Conservation (phyloP, 2,888 invertebrate genomes). For the Agrypnus murinus region DNA sequence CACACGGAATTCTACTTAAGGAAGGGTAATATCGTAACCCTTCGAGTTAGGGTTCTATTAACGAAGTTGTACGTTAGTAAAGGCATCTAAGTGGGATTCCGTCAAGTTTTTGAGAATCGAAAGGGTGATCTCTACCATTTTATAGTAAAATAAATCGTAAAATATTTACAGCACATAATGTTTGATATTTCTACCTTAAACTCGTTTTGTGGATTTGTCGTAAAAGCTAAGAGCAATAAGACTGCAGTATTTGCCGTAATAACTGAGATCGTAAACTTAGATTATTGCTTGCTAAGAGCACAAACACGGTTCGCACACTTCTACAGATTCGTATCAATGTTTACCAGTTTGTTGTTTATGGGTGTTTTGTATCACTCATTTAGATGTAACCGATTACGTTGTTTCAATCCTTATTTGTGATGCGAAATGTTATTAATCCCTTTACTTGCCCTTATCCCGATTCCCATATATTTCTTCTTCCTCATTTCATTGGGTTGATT, state of each 20-base stretch:
- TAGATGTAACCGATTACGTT: conserved; percentile 28
- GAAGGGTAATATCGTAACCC: conserved; percentile 9
- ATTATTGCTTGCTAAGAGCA: conserved; percentile 35
- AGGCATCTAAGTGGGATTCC: conserved; percentile 5
- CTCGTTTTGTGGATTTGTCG: conserved; percentile 33
- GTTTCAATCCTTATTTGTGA: conserved; percentile 13
- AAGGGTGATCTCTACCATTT: background rate
- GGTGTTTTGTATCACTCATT: conserved; percentile 32
- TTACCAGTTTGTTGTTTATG: conserved; percentile 26
- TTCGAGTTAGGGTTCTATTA: conserved; percentile 4
- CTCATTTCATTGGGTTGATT: conserved; percentile 2
- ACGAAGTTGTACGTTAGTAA: background rate
- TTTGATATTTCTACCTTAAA: conserved; percentile 29
- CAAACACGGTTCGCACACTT: conserved; percentile 23
- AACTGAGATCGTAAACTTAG: conserved; percentile 37
- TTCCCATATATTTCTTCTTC: background rate
- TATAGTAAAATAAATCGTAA: conserved; percentile 26
- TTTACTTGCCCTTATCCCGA: background rate
- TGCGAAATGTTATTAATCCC: conserved; percentile 20
- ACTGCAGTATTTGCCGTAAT: conserved; percentile 32
- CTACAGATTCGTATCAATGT: conserved; percentile 32
- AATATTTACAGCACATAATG: conserved; percentile 19
- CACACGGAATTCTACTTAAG: background rate
- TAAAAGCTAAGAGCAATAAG: conserved; percentile 31
- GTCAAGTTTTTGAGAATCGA: background rate